These are phyloP conservation scores for Porites divaricata DNA, from an alignment of 92 coral and sea anemone genomes.

Conservation along the genomic window DNA sequence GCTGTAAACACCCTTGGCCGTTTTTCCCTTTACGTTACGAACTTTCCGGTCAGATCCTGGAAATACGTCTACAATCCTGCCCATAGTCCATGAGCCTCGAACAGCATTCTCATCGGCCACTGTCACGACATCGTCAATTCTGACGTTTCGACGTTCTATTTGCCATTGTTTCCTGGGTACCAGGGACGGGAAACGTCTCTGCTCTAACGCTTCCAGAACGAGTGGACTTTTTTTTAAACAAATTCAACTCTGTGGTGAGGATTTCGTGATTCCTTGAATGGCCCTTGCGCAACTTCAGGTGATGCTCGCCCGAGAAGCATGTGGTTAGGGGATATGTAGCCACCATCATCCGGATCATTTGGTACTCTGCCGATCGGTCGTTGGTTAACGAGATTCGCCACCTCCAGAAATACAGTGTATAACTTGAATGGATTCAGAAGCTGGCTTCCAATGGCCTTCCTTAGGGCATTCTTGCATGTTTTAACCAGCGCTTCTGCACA, in stretches of 20 bases:
- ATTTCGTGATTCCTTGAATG: conserved; percentile 17
- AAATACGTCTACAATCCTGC: neutral
- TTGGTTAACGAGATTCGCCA: conserved; percentile 39
- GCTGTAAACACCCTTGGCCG: too few relatives aligned
- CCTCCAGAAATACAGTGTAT: too few relatives aligned
- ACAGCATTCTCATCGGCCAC: neutral
- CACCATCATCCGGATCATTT: neutral
- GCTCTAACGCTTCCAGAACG: conserved; percentile 2
- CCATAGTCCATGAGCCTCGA: neutral
- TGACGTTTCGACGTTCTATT: neutral
- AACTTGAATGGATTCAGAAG: too few relatives aligned
- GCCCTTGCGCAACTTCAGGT: conserved; percentile 50
- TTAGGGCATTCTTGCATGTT: too few relatives aligned
- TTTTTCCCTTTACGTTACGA: too few relatives aligned
- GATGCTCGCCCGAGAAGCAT: conserved; percentile 49
- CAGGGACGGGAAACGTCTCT: conserved; percentile 43
- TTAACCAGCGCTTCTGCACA: too few relatives aligned
- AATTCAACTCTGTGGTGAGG: conserved; percentile 35
- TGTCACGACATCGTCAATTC: neutral
- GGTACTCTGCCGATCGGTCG: conserved; percentile 53
- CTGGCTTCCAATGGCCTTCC: too few relatives aligned
- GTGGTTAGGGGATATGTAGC: conserved; percentile 45
- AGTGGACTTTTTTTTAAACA: conserved; percentile 10
- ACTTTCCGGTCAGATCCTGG: too few relatives aligned
- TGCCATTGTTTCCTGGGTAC: conserved; percentile 46